Conservation (phyloP, 1,140 invertebrate genomes). For the Drosophila obscura region DNA sequence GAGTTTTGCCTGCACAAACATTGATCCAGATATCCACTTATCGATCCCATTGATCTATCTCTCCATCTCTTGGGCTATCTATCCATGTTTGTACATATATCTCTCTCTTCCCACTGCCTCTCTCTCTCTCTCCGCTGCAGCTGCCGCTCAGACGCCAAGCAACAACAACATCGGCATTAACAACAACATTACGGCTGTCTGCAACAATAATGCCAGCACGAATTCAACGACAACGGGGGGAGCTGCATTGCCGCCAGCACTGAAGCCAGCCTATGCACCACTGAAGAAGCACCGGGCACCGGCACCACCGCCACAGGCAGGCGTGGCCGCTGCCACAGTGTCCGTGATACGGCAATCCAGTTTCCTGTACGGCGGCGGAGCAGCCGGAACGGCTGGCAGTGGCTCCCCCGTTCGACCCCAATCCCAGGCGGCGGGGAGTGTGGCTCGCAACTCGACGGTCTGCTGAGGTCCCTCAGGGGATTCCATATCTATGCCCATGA, state of each 20-base stretch:
- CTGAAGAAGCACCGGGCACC: conserved; percentile 77
- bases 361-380: conserved; percentile 72
- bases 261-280: conserved; percentile 72
- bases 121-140: conserved; percentile 15
- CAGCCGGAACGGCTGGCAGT: conserved; percentile 19
- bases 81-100: conserved; percentile 48
- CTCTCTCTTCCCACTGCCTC: conserved; percentile 24
- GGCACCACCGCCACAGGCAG: conserved; percentile 75
- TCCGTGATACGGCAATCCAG: conserved; percentile 81
- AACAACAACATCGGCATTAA: conserved; percentile 58
- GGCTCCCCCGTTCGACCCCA: conserved; percentile 47
- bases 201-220: conserved; percentile 52
- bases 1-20: conserved; percentile 24
- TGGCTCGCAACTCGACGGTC: conserved; percentile 63
- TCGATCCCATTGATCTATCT: conserved; percentile 14
- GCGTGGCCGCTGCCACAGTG: conserved; percentile 77
- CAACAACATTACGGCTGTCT: conserved; percentile 53
- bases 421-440: conserved; percentile 51
- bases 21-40: not conserved
- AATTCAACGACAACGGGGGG: conserved; percentile 6
- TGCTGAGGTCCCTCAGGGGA: conserved; percentile 34
- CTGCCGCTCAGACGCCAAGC: conserved; percentile 33
- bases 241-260: conserved; percentile 7
- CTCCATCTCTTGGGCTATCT: conserved; percentile 25
- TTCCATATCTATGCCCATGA: conserved; percentile 8